Evolutionary conservation across 2,113 vertebrate species (phyloP).

Genomic region (Cyanoderma ruficeps): DNA sequence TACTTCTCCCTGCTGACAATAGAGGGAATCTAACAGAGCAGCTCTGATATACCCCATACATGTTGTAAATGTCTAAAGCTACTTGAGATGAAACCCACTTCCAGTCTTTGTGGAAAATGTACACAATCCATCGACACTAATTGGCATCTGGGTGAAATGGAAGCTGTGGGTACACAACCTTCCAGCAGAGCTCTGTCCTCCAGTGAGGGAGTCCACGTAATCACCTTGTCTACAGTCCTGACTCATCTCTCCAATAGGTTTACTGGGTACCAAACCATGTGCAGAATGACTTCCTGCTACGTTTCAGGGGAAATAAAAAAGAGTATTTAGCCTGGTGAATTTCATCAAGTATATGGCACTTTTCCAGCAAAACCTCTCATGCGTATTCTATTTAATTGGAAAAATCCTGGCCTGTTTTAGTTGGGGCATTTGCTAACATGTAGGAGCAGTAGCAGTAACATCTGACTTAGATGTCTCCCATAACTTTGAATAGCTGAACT

Average conservation of each 20-base stretch:
- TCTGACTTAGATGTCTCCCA: background rate
- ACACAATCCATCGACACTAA: no score
- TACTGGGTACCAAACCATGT: background rate
- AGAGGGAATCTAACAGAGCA: background rate
- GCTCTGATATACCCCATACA: background rate
- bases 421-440: background rate
- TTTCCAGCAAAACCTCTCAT: background rate
- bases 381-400: background rate
- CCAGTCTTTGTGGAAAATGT: background rate
- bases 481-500: background rate
- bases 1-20: background rate
- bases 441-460: constrained; percentile 1
- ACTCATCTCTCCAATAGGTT: background rate
- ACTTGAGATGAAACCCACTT: background rate
- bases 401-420: background rate
- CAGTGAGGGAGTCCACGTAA: background rate
- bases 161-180: no score
- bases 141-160: no score
- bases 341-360: background rate
- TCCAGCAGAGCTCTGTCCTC: background rate
- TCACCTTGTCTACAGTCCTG: fast-evolving
- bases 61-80: background rate
- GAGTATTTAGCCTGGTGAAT: background rate
- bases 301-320: background rate
- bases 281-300: background rate